Evolutionary conservation across 2,113 vertebrate species (phyloP).

Genomic region (Labeo catla): DNA sequence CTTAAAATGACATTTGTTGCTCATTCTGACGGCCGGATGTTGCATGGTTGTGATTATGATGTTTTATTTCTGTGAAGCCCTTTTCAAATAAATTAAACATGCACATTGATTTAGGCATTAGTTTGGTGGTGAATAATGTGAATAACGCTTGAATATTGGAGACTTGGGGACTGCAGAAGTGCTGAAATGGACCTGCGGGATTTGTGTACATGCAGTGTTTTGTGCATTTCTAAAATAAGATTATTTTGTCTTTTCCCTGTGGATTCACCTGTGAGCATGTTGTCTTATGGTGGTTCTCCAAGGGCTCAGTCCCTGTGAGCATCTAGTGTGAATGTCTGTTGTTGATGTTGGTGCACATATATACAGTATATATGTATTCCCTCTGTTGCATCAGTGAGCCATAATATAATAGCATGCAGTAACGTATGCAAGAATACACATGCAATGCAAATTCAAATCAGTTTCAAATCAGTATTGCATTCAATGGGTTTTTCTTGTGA

Average conservation of each 20-base stretch:
- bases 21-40: background rate
- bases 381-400: background rate
- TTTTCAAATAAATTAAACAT: background rate
- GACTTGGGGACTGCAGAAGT: background rate
- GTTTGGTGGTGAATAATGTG: background rate
- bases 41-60: background rate
- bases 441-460: background rate
- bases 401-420: background rate
- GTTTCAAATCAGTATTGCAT: background rate
- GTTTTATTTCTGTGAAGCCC: background rate
- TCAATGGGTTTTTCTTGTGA: background rate
- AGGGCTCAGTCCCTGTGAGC: background rate
- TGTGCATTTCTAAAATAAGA: conserved; percentile 9
- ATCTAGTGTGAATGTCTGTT: background rate
- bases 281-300: background rate
- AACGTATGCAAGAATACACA: background rate
- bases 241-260: background rate
- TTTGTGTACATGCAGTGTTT: conserved; percentile 11
- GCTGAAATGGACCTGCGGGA: background rate
- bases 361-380: background rate
- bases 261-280: background rate
- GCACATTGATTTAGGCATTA: background rate
- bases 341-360: background rate
- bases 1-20: conserved; percentile 4
- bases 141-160: background rate